A percentile compares a stretch with the other conserved stretches of the same genome.
Conservation (phyloP, 2,113 vertebrate species). For the Smithornis capensis region DNA sequence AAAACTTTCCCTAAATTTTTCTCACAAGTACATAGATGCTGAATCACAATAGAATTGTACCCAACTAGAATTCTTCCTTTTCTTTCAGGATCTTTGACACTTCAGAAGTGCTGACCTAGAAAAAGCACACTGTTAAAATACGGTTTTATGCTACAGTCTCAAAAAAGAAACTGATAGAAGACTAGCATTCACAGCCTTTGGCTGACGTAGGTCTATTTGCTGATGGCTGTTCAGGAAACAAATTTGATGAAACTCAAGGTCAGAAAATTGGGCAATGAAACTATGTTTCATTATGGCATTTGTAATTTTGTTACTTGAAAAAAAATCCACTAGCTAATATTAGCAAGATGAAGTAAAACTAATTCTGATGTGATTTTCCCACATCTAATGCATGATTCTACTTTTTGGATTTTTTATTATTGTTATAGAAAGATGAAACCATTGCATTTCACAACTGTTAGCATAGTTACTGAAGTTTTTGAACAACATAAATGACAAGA, state of each 20-base stretch:
- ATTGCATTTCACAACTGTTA: neutral
- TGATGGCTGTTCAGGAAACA: neutral
- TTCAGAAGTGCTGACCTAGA: slow-evolving; percentile 11
- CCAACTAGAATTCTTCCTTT: neutral
- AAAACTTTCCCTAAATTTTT: neutral
- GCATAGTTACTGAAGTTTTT: neutral
- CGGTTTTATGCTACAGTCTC: neutral
- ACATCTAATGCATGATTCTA: neutral
- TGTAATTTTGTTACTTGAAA: neutral
- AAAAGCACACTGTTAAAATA: neutral
- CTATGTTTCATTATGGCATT: neutral
- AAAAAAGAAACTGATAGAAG: neutral
- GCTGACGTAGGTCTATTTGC: neutral
- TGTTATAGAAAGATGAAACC: neutral
- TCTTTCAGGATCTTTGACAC: neutral
- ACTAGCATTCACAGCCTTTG: neutral
- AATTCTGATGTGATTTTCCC: neutral
- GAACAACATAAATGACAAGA: neutral
- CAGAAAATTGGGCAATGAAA: neutral
- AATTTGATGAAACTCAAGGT: neutral
- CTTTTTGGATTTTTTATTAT: neutral
- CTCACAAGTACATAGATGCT: neutral
- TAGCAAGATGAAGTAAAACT: neutral
- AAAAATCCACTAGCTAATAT: neutral
- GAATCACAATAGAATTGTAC: neutral